Base-by-base conservation (phyloP, 64 coral and sea anemone species). In the Montipora sp. region DNA sequence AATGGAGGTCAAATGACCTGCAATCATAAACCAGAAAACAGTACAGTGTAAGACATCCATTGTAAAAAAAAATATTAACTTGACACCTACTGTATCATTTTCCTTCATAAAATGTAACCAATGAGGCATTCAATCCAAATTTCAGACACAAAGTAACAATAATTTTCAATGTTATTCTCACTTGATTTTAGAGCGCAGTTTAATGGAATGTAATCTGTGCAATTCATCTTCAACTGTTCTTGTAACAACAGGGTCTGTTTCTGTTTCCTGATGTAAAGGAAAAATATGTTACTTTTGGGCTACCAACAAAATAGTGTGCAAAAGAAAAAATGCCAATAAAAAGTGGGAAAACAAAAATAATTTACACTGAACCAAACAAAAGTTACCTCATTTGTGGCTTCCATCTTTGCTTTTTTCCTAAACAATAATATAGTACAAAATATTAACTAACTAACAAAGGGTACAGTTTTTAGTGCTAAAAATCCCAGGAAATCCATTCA, bases 191-290 rank as follows among this genome's bases (percentile, higher is more conserved):
- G 94, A 95, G 16, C 88, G 65, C 36, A 83, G 80, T 59, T 79
- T 95, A 24, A 95, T 22, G 51, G 81, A 87, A 70, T 95, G 94
- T 36, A 95, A n/a, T 79, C 84, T 90, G 5, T 91, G 77, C 10
- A 95, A 49, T 95, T 95, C 94, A 81, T 95, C 94, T 47, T 84
- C 76, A 57, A 95, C 89, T 63, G 89, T 95, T 87, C 69, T 87
- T 74, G 75, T 78, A 23, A 76, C 47, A 70, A 22, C 65, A 3
- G 66, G 43, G 4, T 85, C 67, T 66, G 66, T 15, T 81, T 87
- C 75, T 51, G 58, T 15, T 22, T 92, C 77, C 51, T 90, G 15
- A 0, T 75, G 10, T 19, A 10, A 73, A 80, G 77, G 15, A 13
- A 66, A 66, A 66, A 66, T 9, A 66, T 14, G 0, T 14, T 13